Evolutionary conservation across 2,888 invertebrate genomes (phyloP), one percentile per base, ranked within the genome.

Genomic region (Arctia plantaginis): DNA sequence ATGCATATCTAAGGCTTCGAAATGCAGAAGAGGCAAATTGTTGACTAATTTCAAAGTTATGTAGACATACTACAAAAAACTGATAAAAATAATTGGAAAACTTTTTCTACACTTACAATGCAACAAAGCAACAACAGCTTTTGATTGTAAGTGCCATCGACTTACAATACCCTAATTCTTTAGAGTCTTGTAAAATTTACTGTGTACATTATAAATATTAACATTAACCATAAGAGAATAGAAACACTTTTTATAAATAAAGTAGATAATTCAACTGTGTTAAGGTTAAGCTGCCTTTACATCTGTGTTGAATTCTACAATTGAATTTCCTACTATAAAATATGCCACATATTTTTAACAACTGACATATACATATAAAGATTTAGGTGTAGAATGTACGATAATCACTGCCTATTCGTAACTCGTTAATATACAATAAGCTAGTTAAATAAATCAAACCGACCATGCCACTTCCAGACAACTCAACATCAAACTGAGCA

Each of bases 401-500:
- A 59, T 27, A 13, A 59, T 59, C 27, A 30, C 27, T 27, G 27
- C 27, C 27, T 20, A 15, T 20, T 47, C 47, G 4, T 20, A 51
- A 51, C 23, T 1, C 1, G 20, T 20, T 51, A 51, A 51, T 51
- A 7, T 51, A 1, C 23, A 23, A 47, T 1, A 47, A 15, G 35
- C 35, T 4, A 20, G 0, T 59, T 13, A 59, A 30, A 27, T 23
- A 64, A 71, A 72, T 33, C 51, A 41, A 44, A 47, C 77, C 69
- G 66, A 33, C 76, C 76, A 59, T 78, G 78, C 67, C 82, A 64
- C 76, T 80, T 90, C 88, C 75, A 86, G 86, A 62, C 30, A 59
- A 67, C 51, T 44, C 41, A 73, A 82, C 73, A 74, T 82, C 82
- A 75, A 93, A 91, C 90, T 83, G 84, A 78, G 87, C 87, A 84